These are phyloP conservation scores for Ectemnius continuus DNA, from an alignment of 2,888 invertebrate genomes.

Conservation along the genomic window DNA sequence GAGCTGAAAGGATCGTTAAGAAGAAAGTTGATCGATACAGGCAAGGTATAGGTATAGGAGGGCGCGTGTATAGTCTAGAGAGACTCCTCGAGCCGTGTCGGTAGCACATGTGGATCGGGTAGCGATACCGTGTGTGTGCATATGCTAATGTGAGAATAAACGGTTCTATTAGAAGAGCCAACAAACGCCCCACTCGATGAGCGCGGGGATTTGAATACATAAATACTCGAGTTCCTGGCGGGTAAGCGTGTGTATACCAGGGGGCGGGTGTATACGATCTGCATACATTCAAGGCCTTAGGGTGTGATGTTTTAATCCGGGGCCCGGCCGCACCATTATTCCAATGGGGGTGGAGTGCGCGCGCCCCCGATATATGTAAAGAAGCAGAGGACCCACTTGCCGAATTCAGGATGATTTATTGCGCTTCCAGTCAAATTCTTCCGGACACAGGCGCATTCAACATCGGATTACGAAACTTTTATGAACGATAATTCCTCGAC, in stretches of 20 bases:
- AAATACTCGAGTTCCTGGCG: slow-evolving; percentile 69
- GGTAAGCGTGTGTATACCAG: slow-evolving; percentile 42
- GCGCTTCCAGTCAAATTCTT: no score
- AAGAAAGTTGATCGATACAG: slow-evolving; percentile 38
- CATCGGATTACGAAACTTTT: no score
- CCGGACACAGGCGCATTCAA: no score
- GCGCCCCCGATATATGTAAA: not conserved
- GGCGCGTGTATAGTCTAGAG: slow-evolving; percentile 11
- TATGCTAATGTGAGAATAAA: slow-evolving; percentile 76
- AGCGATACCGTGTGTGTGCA: slow-evolving; percentile 53
- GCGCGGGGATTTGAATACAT: slow-evolving; percentile 76
- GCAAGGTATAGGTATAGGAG: slow-evolving; percentile 16
- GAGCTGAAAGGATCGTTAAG: slow-evolving; percentile 1
- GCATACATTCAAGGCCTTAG: slow-evolving; percentile 58
- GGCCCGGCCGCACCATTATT: slow-evolving; percentile 55
- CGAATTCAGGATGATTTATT: not conserved
- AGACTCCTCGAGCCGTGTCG: slow-evolving; percentile 36
- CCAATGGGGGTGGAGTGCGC: slow-evolving; percentile 27
- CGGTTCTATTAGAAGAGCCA: slow-evolving; percentile 75
- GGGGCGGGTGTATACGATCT: slow-evolving; percentile 59
- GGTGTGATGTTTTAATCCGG: slow-evolving; percentile 71
- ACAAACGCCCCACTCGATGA: slow-evolving; percentile 74
- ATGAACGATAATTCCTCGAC: not conserved
- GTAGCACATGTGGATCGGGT: slow-evolving; percentile 49
- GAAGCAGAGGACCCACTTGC: not conserved